Base-by-base conservation (phyloP, 2,113 vertebrate species). In the Podarcis muralis region DNA sequence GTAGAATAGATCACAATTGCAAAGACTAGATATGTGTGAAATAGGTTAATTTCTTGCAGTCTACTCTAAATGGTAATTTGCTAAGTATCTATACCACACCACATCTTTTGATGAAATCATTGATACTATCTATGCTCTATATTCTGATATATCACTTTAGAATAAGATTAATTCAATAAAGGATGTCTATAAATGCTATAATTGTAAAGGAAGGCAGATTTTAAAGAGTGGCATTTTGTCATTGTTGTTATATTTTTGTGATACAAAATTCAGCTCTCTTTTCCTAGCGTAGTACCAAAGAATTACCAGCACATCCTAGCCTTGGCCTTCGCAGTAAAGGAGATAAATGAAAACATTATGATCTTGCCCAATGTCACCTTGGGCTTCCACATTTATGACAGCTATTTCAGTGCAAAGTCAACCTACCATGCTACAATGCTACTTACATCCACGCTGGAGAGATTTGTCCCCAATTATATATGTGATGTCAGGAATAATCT, bases 271-370 rank as follows among this genome's bases (percentile, higher is more conserved):
- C 1, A 3, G 35, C 30, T 79, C 12, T 32, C 37, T n/a, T 66
- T 79, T 53, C 48, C 1, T 53, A 86, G 85, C 3, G 3, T 78
- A 32, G 16, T 69, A 2, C 32, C 85, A 53, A n/a, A 79, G 62
- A 86, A 86, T 23, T 86, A 78, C 35, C 84, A 86, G 59, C 37
- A 86, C 40, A 86, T 86, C 37, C 27, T 86, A 5, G 59, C 84
- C 27, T 66, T 86, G 27, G 59, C 30, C 40, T 78, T 78, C 78
- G 59, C 84, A 2, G 40, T 86, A 68, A 78, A 68, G 59, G 20
- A 86, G 27, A 86, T 86, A 15, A 86, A 86, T 86, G 59, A 78
- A n/a, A 77, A 86, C 22, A 35, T 37, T 2, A 35, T 77, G 4
- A n/a, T 86, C 27, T 48, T 86, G 18, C 27, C 15, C 2, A 86